These are phyloP conservation scores for Drosophila mimetica DNA, from an alignment of 2,888 invertebrate species.

Conservation along the genomic window DNA sequence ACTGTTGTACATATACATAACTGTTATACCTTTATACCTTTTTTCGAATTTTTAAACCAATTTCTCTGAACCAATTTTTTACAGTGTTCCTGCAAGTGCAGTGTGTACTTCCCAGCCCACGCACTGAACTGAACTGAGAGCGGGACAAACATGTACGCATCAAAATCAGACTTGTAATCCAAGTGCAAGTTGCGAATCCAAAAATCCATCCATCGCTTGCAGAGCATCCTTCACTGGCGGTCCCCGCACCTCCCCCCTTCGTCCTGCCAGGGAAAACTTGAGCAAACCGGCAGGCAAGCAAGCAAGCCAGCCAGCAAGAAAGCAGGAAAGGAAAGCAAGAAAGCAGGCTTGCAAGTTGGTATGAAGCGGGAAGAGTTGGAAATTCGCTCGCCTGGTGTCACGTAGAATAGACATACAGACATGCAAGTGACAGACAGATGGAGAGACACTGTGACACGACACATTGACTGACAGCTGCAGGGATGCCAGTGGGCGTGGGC, in stretches of 20 bases:
- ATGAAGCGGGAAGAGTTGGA: constrained; percentile 43
- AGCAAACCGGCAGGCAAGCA: constrained; percentile 25
- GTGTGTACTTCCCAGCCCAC: constrained; percentile 49
- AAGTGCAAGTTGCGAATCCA: constrained; percentile 80
- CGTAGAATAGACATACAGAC: constrained; percentile 76
- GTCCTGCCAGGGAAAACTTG: constrained; percentile 43
- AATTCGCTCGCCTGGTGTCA: constrained; percentile 77
- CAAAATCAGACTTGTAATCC: constrained; percentile 82
- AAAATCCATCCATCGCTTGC: constrained; percentile 80
- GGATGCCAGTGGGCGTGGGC: constrained; percentile 53
- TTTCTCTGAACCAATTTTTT: too few relatives aligned
- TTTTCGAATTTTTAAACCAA: too few relatives aligned
- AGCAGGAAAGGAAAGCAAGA: constrained; percentile 18
- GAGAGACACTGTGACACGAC: constrained; percentile 82
- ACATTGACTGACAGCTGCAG: constrained; percentile 82
- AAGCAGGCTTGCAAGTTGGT: neutral
- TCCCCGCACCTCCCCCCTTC: constrained; percentile 29
- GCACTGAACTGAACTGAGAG: constrained; percentile 6
- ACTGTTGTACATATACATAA: too few relatives aligned
- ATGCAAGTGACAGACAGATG: constrained; percentile 83
- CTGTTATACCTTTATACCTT: too few relatives aligned
- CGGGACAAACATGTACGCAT: constrained; percentile 75
- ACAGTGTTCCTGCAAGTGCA: constrained; percentile 60
- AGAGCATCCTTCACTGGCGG: constrained; percentile 56
- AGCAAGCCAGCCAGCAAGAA: constrained; percentile 15